Evolutionary conservation across 2,797 vertebrate species (phyloP).

Genomic region (Coccyzus lansbergi): DNA sequence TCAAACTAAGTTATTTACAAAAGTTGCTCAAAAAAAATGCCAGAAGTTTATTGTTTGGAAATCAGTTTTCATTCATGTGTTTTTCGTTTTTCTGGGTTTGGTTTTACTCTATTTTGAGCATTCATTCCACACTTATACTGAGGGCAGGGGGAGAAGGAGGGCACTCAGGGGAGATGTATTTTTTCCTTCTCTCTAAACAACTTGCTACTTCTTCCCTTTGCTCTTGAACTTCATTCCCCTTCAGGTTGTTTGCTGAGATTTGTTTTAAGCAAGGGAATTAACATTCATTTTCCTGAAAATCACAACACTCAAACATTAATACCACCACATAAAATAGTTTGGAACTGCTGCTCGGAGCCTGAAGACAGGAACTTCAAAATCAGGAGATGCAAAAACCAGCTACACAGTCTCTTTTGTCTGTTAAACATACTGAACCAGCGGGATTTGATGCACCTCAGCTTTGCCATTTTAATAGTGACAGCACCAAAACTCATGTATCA

Average conservation of each 20-base stretch:
- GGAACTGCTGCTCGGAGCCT: background rate
- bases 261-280: background rate
- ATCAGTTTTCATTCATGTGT: background rate
- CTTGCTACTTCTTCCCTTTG: background rate
- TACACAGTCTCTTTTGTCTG: background rate
- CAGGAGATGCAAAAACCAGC: background rate
- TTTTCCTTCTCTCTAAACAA: background rate
- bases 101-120: background rate
- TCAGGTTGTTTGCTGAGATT: background rate
- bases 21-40: background rate
- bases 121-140: background rate
- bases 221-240: background rate
- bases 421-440: background rate
- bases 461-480: background rate
- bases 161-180: too few species aligned
- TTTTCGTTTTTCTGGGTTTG: background rate
- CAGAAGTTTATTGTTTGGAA: background rate
- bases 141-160: too few species aligned
- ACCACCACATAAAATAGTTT: background rate
- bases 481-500: background rate
- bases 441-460: background rate
- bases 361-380: background rate
- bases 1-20: background rate
- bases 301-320: background rate
- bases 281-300: background rate